Base-by-base conservation (phyloP, 2,888 invertebrate genomes). In the Schizaphis graminum region DNA sequence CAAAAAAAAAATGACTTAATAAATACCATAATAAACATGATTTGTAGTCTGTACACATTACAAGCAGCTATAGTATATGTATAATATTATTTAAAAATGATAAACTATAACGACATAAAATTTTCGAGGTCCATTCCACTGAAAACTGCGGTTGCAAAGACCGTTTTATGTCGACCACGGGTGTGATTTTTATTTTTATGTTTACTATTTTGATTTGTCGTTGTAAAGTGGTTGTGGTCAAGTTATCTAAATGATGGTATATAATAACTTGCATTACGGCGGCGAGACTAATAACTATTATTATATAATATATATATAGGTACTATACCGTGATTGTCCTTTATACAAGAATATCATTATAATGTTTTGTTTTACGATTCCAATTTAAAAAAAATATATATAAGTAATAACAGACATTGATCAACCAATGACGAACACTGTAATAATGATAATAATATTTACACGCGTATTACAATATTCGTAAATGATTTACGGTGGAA, bases 371-470 rank as follows among this genome's bases (percentile, higher is more conserved):
- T 85, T 91, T 91, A 91, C n/a, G 13, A 85, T 44, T 86, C n/a
- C 44, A 49, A 56, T 85, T 91, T 13, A 41, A 28, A 53, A 53
- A 35, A 88, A 10, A 7, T 24, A 56, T 24, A 77, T 35, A 21
- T 21, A 77, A 77, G 21, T 77, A 77, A 85, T 24, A 56, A 41
- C 84, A 3, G 84, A 84, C 56, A 91, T 91, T 47, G 85, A 85
- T 91, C 85, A 85, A 28, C 41, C 57, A 57, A 57, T 44, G 84
- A n/a, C n/a, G 67, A 35, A n/a, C 84, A 16, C 24, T 13, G 26
- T 56, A 89, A n/a, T 26, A 28, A 85, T 44, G 84, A 44, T 91
- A 91, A 85, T 44, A 91, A 44, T 91, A 91, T 91, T 57, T n/a
- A 85, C 91, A 57, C 28, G 26, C 57, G 21, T 49, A 61, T 77